phyloP scores from a whole-genome alignment of 2,797 vertebrate species.

The Gymnocypris eckloni region DNA sequence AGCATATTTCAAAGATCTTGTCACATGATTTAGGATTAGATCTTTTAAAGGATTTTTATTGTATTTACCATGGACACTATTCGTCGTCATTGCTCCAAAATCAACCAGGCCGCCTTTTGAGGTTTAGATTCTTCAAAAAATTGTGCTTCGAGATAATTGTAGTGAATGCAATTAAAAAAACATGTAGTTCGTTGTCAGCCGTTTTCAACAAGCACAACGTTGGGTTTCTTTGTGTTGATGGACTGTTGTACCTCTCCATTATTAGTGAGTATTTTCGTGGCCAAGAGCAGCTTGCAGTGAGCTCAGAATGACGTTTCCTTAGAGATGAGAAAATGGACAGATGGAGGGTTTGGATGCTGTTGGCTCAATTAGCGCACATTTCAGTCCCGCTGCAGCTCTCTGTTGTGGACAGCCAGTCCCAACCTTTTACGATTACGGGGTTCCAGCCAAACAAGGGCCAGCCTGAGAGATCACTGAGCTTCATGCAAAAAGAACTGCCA shows the following conservation, averaged over 20 bases:
- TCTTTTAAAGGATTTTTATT: not conserved
- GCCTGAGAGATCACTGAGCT: slow-evolving; percentile 45
- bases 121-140: not conserved
- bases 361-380: slow-evolving; percentile 66
- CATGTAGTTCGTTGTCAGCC: not conserved
- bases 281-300: slow-evolving; percentile 62
- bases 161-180: not conserved
- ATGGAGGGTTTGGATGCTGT: slow-evolving; percentile 64
- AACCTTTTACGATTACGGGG: slow-evolving; percentile 61
- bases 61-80: not conserved
- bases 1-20: not conserved
- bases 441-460: slow-evolving; percentile 41
- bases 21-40: not conserved
- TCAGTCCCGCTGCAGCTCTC: slow-evolving; percentile 60
- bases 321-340: slow-evolving; percentile 65
- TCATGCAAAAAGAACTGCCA: slow-evolving; percentile 29
- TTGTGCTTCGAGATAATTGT: not conserved
- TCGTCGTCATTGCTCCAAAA: not conserved
- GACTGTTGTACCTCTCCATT: slow-evolving; percentile 50
- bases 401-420: slow-evolving; percentile 58
- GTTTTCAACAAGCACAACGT: slow-evolving; percentile 33
- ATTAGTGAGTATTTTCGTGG: slow-evolving; percentile 46
- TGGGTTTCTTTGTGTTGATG: slow-evolving; percentile 39
- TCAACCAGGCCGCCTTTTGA: not conserved
- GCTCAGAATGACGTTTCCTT: slow-evolving; percentile 63